Percentiles rank a stretch among this genome's conserved stretches.
Evolutionary conservation across 2,888 invertebrate genomes (phyloP).

Genomic region (Meta bourneti): DNA sequence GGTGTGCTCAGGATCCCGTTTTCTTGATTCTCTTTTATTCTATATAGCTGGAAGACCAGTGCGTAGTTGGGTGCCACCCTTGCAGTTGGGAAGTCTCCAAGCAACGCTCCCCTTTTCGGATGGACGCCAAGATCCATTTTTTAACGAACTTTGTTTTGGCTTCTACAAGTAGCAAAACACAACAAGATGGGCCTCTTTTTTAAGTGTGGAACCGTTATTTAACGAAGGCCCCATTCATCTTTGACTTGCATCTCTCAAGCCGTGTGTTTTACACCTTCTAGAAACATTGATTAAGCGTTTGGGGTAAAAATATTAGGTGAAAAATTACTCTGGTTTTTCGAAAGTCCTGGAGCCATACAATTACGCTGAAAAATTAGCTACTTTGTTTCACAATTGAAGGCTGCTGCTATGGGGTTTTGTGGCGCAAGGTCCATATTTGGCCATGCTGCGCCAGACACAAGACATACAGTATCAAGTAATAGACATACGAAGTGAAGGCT

Average conservation of each 20-base stretch:
- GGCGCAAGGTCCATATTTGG: no score
- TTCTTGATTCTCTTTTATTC: no score
- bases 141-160: constrained; percentile 1
- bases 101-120: no score
- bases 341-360: not conserved
- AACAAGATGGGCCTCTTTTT: not conserved
- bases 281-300: not conserved
- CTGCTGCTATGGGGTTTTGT: no score
- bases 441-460: no score
- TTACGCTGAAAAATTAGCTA: not conserved
- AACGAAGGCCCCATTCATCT: not conserved
- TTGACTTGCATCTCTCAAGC: not conserved
- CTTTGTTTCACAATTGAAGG: no score
- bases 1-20: no score
- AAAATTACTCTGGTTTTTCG: not conserved
- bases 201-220: not conserved
- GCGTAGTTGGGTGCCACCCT: no score
- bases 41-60: no score
- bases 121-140: not conserved
- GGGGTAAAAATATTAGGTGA: not conserved
- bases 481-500: no score
- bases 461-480: no score
- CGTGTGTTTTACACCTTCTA: not conserved
- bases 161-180: constrained; percentile 25
- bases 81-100: not conserved